A percentile compares a stretch with the other conserved stretches of the same genome.
Conservation (phyloP, 37 sponge, comb jelly and placozoan species). For the Aplysina aerophoba region DNA sequence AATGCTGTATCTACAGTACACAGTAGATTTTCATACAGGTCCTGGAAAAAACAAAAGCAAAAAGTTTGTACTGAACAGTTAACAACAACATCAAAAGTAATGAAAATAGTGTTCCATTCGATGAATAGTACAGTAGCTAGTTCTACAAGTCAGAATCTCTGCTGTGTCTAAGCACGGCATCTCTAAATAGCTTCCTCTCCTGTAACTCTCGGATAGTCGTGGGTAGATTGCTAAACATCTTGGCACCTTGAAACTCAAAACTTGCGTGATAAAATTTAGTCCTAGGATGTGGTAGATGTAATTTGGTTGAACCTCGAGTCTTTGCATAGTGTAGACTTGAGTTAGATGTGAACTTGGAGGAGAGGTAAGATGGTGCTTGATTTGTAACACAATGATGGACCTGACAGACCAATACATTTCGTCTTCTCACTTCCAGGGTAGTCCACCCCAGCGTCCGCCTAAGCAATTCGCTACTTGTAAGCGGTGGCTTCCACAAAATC, state of each 20-base stretch:
- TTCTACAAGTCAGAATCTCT: too few species aligned
- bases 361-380: constrained; percentile 10
- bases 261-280: constrained; percentile 5
- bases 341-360: constrained; percentile 1
- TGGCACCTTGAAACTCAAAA: constrained; percentile 26
- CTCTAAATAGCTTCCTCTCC: too few species aligned
- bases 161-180: too few species aligned
- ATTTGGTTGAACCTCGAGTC: neutral
- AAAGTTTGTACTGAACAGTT: too few species aligned
- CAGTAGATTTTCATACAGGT: too few species aligned
- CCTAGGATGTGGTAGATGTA: neutral
- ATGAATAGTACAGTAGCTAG: too few species aligned
- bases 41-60: too few species aligned
- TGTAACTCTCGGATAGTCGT: neutral
- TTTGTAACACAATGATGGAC: neutral
- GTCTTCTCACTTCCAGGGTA: constrained; percentile 4
- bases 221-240: constrained; percentile 1
- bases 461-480: neutral
- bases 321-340: constrained; percentile 5
- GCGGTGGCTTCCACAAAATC: neutral
- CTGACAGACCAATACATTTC: neutral
- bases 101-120: too few species aligned
- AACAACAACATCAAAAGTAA: too few species aligned
- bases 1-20: too few species aligned
- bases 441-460: constrained; percentile 4